These are phyloP conservation scores for Drosophila kuntzei DNA, from an alignment of 2,888 invertebrate species.

Conservation along the genomic window DNA sequence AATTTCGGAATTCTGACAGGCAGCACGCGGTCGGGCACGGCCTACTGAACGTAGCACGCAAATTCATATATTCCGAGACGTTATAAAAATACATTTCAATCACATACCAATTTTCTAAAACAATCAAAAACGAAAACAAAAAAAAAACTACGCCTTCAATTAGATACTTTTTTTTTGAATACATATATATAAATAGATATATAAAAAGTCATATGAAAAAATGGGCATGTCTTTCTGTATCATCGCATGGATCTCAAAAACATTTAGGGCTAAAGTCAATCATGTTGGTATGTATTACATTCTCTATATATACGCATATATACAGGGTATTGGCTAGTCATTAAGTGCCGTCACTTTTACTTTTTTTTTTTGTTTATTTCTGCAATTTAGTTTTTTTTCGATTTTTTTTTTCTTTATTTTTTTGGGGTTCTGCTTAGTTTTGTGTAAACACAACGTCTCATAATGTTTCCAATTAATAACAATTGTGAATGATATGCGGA, in stretches of 20 bases:
- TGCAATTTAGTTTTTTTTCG: constrained; percentile 7
- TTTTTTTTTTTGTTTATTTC: constrained; percentile 15
- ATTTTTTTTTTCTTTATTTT: constrained; percentile 11
- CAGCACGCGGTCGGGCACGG: constrained; percentile 61
- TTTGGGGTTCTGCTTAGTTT: constrained; percentile 16
- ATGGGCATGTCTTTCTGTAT: constrained; percentile 19
- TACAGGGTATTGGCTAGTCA: constrained; percentile 26
- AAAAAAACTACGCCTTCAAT: constrained; percentile 22
- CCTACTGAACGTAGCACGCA: constrained; percentile 18
- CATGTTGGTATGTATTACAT: constrained; percentile 13
- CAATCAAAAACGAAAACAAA: constrained; percentile 34
- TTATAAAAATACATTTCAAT: constrained; percentile 28
- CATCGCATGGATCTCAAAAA: constrained; percentile 19
- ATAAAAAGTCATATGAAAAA: constrained; percentile 4
- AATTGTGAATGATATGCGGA: constrained; percentile 63
- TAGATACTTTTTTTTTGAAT: constrained; percentile 19
- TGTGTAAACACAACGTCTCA: constrained; percentile 69
- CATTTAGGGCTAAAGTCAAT: constrained; percentile 7
- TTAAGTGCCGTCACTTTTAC: constrained; percentile 26
- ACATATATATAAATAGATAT: constrained; percentile 2
- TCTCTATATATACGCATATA: background rate
- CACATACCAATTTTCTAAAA: constrained; percentile 25
- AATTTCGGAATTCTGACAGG: constrained; percentile 62
- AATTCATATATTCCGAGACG: constrained; percentile 11
- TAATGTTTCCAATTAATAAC: constrained; percentile 77